These are phyloP conservation scores for Harmothoe impar DNA, from an alignment of 2,888 invertebrate genomes.

Conservation along the genomic window DNA sequence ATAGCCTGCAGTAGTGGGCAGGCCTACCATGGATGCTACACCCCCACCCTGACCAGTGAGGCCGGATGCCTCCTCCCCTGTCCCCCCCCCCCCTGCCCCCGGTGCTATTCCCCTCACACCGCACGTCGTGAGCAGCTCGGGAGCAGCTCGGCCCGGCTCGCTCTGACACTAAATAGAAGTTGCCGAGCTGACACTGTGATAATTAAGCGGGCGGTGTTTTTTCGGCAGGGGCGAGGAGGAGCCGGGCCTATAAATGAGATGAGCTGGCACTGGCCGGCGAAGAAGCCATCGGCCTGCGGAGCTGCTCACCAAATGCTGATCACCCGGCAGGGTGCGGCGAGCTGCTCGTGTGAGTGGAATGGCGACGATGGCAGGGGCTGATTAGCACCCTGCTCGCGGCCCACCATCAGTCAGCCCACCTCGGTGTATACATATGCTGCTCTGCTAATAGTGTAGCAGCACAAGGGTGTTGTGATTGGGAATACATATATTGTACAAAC, in stretches of 20 bases:
- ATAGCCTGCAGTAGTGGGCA: too few species aligned
- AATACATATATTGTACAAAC: too few species aligned
- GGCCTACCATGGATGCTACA: too few species aligned
- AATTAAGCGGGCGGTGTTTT: slow-evolving; percentile 43
- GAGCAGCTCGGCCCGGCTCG: not conserved
- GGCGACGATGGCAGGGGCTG: not conserved
- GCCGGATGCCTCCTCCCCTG: not conserved
- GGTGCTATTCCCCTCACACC: slow-evolving; percentile 16
- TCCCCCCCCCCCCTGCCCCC: not conserved
- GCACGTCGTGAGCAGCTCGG: not conserved
- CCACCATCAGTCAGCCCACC: not conserved
- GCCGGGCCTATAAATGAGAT: not conserved
- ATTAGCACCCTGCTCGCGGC: not conserved
- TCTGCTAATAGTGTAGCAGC: too few species aligned
- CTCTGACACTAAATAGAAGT: slow-evolving; percentile 32
- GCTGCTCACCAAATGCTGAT: slow-evolving; percentile 25
- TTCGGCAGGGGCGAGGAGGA: not conserved
- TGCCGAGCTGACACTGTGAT: slow-evolving; percentile 7
- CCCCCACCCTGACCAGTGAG: not conserved
- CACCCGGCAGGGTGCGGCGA: not conserved
- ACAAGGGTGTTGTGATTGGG: too few species aligned
- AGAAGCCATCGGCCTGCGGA: slow-evolving; percentile 7
- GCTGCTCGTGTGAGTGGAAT: slow-evolving; percentile 45
- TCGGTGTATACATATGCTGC: not conserved
- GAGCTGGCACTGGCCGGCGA: not conserved